Conservation (phyloP, 2,113 vertebrate species). For the Alethe castanea region DNA sequence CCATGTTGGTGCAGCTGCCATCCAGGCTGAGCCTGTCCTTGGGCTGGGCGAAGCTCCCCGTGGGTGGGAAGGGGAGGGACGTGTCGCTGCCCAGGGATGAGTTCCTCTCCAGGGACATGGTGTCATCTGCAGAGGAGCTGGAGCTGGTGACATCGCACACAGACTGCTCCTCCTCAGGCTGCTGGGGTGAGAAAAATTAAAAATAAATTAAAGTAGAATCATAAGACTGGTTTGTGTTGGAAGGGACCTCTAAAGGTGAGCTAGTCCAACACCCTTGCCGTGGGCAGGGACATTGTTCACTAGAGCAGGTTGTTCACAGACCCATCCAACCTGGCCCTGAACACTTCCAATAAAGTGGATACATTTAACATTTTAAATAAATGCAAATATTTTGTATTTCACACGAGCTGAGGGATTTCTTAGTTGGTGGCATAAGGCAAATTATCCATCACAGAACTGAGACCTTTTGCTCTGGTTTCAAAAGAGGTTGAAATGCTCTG, state of each 20-base stretch:
- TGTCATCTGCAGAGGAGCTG: constrained; percentile 89
- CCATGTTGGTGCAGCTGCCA: constrained; percentile 56
- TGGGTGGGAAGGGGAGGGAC: constrained; percentile 68
- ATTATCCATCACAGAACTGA: not conserved
- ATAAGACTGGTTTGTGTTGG: not conserved
- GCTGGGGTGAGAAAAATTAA: not conserved
- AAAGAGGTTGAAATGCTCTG: not conserved
- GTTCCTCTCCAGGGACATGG: constrained; percentile 81
- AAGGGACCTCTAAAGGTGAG: not conserved
- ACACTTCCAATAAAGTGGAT: not conserved
- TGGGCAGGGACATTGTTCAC: not conserved
- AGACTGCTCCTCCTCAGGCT: constrained; percentile 73
- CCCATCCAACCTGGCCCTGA: not conserved
- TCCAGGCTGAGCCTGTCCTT: constrained; percentile 73
- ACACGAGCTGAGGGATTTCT: not conserved
- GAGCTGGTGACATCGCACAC: constrained; percentile 79
- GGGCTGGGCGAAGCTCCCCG: constrained; percentile 4
- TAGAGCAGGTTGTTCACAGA: not conserved
- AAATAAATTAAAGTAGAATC: not conserved
- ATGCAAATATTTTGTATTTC: not conserved
- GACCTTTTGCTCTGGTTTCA: not conserved
- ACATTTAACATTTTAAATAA: not conserved
- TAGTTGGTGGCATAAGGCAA: not conserved
- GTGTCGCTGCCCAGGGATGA: constrained; percentile 80
- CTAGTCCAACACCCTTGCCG: not conserved